Evolutionary conservation across 2,888 invertebrate genomes (phyloP), one percentile per base, ranked within the genome.

Genomic region (Rotaria magnacalcarata): DNA sequence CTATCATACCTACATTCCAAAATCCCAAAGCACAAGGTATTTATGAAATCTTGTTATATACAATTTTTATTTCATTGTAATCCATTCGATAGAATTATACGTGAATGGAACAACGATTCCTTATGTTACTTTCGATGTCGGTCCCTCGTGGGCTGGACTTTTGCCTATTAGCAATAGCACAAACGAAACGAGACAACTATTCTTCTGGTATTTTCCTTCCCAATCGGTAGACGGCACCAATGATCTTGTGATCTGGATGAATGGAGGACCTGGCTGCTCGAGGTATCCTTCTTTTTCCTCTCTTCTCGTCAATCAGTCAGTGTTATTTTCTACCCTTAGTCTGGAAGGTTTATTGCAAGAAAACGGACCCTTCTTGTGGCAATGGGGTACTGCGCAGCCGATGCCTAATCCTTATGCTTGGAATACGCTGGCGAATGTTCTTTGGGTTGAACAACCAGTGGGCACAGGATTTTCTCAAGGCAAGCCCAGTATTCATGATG

Each of bases 401-500:
- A n/a, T 60, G n/a, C 58, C n/a, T n/a, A 60, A 60, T 60, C 58
- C 58, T n/a, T 60, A 60, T 60, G 58, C 58, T 19, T 60, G 58
- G 58, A 60, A 60, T 60, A 60, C 58, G n/a, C n/a, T 60, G n/a
- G 58, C 58, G 21, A 8, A 60, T 60, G 58, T 60, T 60, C n/a
- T 60, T 8, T 60, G 58, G 58, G n/a, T 60, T 19, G 58, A 60
- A 60, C 58, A 60, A 60, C 58, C 58, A n/a, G 58, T 60, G 7
- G 58, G 58, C n/a, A 60, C 58, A n/a, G 58, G 58, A 19, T 60
- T 60, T n/a, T 60, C 58, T 60, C 58, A 60, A 60, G 58, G 58
- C 21, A n/a, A 2, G 8, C 24, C n/a, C n/a, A 60, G 7, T 60
- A 60, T 60, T 60, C 58, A 60, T 60, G 58, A 60, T 60, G 58